These are phyloP conservation scores for Emydocephalus ijimae DNA, from an alignment of 2,113 vertebrate genomes.

Conservation along the genomic window DNA sequence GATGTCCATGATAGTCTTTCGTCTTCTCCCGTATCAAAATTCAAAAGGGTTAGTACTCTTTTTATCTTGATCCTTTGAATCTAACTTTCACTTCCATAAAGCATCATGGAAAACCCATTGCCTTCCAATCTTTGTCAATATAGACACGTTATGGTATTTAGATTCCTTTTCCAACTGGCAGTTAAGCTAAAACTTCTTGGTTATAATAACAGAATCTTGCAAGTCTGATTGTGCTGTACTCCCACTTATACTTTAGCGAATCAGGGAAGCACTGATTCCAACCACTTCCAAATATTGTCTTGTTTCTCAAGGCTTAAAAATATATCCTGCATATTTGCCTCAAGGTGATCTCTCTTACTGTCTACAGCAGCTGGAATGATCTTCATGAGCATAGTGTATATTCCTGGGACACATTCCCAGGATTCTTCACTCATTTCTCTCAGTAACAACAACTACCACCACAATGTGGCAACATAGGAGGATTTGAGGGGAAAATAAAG, in stretches of 20 bases:
- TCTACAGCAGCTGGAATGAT: not conserved
- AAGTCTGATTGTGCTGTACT: not conserved
- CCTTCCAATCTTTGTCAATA: not conserved
- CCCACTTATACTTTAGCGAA: not conserved
- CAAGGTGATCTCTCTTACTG: not conserved
- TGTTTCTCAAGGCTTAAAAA: not conserved
- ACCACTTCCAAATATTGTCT: not conserved
- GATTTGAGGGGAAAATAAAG: not conserved
- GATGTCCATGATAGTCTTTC: not conserved
- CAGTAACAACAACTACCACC: not conserved
- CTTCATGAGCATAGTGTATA: not conserved
- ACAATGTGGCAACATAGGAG: not conserved
- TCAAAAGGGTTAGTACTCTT: not conserved
- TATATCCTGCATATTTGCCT: not conserved
- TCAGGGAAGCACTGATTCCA: not conserved
- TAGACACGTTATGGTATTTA: not conserved
- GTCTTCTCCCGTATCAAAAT: not conserved
- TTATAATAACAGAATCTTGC: not conserved
- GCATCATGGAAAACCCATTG: not conserved
- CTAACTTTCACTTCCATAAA: not conserved
- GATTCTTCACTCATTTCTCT: not conserved
- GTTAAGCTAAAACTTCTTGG: not conserved
- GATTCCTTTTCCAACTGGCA: not conserved
- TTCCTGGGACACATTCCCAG: not conserved
- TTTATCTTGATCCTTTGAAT: not conserved